Percentiles rank a stretch among this genome's conserved stretches.
Conservation (phyloP, 92 coral and sea anemone species). For the Meandrina meandrites region DNA sequence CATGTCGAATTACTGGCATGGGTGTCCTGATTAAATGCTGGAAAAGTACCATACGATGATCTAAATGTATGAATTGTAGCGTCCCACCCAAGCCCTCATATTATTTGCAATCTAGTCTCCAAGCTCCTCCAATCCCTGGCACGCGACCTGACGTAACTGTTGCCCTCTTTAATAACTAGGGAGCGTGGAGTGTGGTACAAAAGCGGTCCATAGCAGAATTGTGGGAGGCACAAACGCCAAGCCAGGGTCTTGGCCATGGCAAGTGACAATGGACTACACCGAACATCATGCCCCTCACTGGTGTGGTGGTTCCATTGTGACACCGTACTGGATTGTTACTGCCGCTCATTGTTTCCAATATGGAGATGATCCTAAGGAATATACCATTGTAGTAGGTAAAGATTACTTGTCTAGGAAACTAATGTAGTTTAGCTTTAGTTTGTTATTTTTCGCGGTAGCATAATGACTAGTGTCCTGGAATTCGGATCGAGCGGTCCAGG, state of each 20-base stretch:
- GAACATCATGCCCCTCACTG: constrained; percentile 65
- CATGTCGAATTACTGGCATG: too few species aligned
- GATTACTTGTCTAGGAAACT: not conserved
- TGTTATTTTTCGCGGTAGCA: not conserved
- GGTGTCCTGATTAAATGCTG: too few species aligned
- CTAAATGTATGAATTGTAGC: too few species aligned
- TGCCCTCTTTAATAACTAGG: constrained; percentile 14
- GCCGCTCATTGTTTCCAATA: constrained; percentile 92
- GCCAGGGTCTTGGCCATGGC: constrained; percentile 96
- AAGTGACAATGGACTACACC: constrained; percentile 77
- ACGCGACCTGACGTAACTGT: not conserved
- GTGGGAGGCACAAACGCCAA: constrained; percentile 89
- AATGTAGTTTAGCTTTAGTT: not conserved
- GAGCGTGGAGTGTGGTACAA: constrained; percentile 71
- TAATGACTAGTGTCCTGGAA: not conserved
- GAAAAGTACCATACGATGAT: too few species aligned
- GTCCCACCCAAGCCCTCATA: too few species aligned
- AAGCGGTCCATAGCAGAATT: constrained; percentile 70
- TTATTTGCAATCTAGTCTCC: too few species aligned
- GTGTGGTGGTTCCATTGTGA: constrained; percentile 91
- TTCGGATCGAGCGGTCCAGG: too few species aligned
- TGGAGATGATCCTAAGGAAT: constrained; percentile 56
- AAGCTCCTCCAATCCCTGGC: too few species aligned
- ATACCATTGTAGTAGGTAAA: constrained; percentile 77
- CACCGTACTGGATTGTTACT: constrained; percentile 82